These are phyloP conservation scores for Chrysocyon brachyurus DNA, from an alignment of 2,797 vertebrate genomes.

Conservation along the genomic window DNA sequence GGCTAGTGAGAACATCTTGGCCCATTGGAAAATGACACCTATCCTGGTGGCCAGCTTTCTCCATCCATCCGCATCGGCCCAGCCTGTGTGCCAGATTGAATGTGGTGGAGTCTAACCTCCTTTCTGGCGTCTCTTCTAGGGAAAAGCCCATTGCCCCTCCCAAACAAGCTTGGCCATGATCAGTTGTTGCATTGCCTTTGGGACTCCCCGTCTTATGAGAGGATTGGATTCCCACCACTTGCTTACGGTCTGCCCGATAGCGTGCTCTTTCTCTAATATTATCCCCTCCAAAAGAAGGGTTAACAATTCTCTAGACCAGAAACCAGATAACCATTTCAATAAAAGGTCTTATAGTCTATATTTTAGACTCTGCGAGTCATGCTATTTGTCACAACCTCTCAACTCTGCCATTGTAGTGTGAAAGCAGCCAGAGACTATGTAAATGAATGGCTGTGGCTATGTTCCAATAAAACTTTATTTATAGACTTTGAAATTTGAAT, in stretches of 20 bases:
- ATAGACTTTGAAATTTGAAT: slow-evolving; percentile 58
- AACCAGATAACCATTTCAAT: neutral
- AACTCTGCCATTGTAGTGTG: neutral
- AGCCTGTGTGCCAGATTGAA: too few species aligned
- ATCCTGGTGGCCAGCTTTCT: neutral
- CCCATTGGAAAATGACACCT: neutral
- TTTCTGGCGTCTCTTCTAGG: neutral
- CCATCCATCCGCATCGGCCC: neutral
- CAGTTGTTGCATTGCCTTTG: neutral
- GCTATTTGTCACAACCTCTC: neutral
- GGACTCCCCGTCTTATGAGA: neutral
- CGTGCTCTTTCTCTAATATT: neutral
- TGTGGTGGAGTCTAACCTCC: neutral
- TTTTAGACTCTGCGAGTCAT: neutral
- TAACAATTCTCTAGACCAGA: neutral
- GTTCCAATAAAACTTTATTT: slow-evolving; percentile 61
- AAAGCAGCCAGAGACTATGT: neutral
- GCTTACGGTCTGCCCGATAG: neutral
- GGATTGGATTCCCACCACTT: neutral
- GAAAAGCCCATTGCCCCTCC: neutral
- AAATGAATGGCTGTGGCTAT: neutral
- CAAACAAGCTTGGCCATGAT: neutral
- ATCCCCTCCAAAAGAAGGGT: neutral
- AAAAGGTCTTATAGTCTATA: neutral
- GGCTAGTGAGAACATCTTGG: neutral